Percentiles rank a stretch among this genome's conserved stretches.
Evolutionary conservation across 2,888 invertebrate species (phyloP).

Genomic region (Drosophila yooni): DNA sequence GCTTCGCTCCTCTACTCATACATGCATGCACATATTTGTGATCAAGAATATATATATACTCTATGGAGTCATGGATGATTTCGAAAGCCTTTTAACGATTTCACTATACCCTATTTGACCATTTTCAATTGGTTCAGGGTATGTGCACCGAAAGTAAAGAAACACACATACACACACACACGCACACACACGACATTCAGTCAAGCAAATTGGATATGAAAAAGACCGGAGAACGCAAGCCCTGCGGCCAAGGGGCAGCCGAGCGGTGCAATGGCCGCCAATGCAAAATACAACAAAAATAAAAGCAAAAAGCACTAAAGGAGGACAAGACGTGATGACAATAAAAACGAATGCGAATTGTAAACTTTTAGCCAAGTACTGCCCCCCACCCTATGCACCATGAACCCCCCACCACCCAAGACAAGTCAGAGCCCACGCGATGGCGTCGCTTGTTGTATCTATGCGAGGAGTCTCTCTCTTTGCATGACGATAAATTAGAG

Average conservation of each 20-base stretch:
- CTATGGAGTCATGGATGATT: background rate
- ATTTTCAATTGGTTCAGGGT: background rate
- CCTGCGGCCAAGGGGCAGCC: slow-evolving; percentile 3
- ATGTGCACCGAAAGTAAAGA: background rate
- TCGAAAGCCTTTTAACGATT: too few species aligned
- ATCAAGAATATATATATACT: background rate
- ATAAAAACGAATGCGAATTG: slow-evolving; percentile 78
- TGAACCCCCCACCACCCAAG: background rate
- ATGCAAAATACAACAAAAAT: slow-evolving; percentile 27
- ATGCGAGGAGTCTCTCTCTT: slow-evolving; percentile 35
- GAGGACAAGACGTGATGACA: slow-evolving; percentile 70
- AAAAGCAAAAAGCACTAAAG: slow-evolving; percentile 49
- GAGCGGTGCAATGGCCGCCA: slow-evolving; percentile 53
- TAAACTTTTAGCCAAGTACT: slow-evolving; percentile 75
- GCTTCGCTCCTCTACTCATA: too few species aligned
- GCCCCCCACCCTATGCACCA: background rate
- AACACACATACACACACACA: background rate
- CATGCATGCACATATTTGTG: too few species aligned
- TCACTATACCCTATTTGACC: background rate
- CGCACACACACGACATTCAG: slow-evolving; percentile 13
- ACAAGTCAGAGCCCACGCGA: slow-evolving; percentile 56
- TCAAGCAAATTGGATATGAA: slow-evolving; percentile 56
- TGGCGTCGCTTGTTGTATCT: slow-evolving; percentile 33
- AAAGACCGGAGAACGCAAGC: slow-evolving; percentile 42
- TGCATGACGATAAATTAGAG: slow-evolving; percentile 69